Conservation (phyloP, 2,888 invertebrate species). For the Clitarchus hookeri region DNA sequence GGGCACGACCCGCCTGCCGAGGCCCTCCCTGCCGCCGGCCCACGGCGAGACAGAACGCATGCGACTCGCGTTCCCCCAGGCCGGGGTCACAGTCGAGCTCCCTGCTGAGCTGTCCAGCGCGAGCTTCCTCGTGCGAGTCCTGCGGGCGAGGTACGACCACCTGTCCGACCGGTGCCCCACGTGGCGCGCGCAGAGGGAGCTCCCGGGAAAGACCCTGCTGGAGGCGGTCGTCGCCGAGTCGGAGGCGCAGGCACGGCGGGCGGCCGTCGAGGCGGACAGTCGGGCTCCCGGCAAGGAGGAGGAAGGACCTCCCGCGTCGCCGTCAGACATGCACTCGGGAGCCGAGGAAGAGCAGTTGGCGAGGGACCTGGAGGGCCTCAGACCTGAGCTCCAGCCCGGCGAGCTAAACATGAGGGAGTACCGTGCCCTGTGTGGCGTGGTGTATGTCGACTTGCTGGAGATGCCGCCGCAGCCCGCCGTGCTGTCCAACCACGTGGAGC, state of each 20-base stretch:
- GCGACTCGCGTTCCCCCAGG: background rate
- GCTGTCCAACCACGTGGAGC: conserved; percentile 27
- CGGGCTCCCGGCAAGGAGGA: background rate
- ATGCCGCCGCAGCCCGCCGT: conserved; percentile 76
- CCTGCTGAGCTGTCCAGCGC: background rate
- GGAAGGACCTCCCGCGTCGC: conserved; percentile 49
- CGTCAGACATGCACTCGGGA: background rate
- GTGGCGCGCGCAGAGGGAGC: background rate
- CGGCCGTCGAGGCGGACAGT: background rate
- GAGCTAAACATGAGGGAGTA: conserved; percentile 78
- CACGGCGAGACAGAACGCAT: background rate
- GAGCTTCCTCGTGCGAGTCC: background rate
- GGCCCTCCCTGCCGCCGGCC: background rate
- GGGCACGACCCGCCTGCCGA: background rate
- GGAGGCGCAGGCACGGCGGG: background rate
- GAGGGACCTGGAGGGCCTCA: background rate
- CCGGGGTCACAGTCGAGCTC: background rate
- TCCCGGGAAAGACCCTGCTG: background rate
- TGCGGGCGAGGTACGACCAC: background rate
- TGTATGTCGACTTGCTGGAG: conserved; percentile 70
- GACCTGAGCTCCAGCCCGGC: conserved; percentile 43
- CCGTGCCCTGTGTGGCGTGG: conserved; percentile 77
- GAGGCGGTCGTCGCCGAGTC: background rate
- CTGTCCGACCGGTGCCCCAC: background rate
- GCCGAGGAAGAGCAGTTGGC: background rate